Percentiles rank a stretch among this genome's conserved stretches.
Conservation (phyloP, 2,797 vertebrate species). For the Kryptolebias ocellatus region DNA sequence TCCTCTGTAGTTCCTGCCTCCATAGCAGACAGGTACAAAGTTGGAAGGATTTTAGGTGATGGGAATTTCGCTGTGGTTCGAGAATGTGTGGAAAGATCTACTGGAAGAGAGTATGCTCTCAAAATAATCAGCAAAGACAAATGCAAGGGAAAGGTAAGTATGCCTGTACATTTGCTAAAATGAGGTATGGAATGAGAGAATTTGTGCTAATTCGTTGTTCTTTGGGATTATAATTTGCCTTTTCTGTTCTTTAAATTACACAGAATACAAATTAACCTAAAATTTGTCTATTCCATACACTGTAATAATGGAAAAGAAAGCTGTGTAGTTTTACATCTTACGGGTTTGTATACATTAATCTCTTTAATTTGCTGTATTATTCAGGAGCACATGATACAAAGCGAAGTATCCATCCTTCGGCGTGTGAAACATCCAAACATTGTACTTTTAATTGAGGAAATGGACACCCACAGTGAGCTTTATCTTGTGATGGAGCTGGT, state of each 20-base stretch:
- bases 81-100: slow-evolving; percentile 97
- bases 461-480: slow-evolving; percentile 92
- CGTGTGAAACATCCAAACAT: slow-evolving; percentile 98
- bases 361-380: slow-evolving; percentile 15
- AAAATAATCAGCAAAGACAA: slow-evolving; percentile 99
- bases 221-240: not conserved
- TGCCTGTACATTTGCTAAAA: not conserved
- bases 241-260: not conserved
- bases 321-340: not conserved
- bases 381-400: slow-evolving; percentile 99
- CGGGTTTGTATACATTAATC: not conserved
- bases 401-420: slow-evolving; percentile 94
- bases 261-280: not conserved
- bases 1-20: slow-evolving; percentile 88
- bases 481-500: slow-evolving; percentile 98
- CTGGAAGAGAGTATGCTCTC: slow-evolving; percentile 94
- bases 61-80: slow-evolving; percentile 98
- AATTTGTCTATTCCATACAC: not conserved
- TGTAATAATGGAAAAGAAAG: not conserved
- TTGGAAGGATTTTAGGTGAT: slow-evolving; percentile 93
- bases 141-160: slow-evolving; percentile 94
- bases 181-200: not conserved
- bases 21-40: slow-evolving; percentile 95
- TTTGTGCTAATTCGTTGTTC: not conserved
- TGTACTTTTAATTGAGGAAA: slow-evolving; percentile 95